A percentile compares a stretch with the other conserved stretches of the same genome.
phyloP scores from a whole-genome alignment of 2,113 vertebrate genomes.

The Nymphicus hollandicus region DNA sequence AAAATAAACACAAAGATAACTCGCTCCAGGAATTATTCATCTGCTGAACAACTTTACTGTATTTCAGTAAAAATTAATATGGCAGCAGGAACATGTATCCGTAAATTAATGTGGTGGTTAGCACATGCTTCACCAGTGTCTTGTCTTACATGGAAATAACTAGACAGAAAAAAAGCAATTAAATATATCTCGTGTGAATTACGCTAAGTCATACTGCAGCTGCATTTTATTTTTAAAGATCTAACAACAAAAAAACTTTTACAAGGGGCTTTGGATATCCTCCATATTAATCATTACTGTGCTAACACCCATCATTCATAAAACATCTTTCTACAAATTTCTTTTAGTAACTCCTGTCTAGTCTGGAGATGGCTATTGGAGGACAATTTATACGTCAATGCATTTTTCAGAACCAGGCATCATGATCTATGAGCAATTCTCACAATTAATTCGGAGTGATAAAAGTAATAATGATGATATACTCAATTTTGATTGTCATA shows the following conservation, averaged over 20 bases:
- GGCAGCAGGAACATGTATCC: neutral
- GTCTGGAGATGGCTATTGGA: neutral
- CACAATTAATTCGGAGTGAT: slow-evolving; percentile 1
- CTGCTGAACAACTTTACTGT: slow-evolving; percentile 22
- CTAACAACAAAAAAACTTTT: neutral
- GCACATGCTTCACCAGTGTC: neutral
- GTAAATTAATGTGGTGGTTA: neutral
- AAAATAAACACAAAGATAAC: neutral
- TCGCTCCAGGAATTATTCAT: slow-evolving; percentile 32
- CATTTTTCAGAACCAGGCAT: slow-evolving; percentile 27
- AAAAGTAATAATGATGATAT: neutral
- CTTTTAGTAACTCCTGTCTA: neutral
- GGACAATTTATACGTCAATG: slow-evolving; percentile 22
- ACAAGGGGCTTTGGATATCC: neutral
- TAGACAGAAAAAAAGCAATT: neutral
- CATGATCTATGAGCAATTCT: neutral
- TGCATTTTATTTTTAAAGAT: neutral
- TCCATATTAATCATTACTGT: slow-evolving; percentile 4
- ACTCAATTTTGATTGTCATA: neutral
- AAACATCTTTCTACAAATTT: neutral
- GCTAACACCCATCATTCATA: slow-evolving; percentile 5
- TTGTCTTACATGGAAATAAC: neutral
- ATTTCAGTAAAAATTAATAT: neutral
- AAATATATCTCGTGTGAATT: neutral
- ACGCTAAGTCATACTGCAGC: neutral